Conservation (phyloP, 2,888 invertebrate species). For the Brenthis daphne region DNA sequence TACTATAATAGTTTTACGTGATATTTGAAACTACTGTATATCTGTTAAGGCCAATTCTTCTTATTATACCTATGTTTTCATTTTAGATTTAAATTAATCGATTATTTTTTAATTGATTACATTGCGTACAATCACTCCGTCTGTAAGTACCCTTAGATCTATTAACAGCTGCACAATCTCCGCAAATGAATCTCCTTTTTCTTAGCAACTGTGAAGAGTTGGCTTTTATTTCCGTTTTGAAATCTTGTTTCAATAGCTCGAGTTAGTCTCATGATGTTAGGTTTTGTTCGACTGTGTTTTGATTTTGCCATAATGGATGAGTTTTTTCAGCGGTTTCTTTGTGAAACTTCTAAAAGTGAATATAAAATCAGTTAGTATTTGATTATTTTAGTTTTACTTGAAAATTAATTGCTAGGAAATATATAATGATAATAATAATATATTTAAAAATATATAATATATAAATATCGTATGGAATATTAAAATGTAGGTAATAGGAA, state of each 20-base stretch:
- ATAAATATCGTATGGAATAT: too few relatives aligned
- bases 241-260: slow-evolving; percentile 50
- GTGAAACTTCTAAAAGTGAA: background rate
- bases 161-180: slow-evolving; percentile 53
- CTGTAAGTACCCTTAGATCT: slow-evolving; percentile 36
- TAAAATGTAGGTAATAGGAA: too few relatives aligned
- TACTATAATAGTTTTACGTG: too few relatives aligned
- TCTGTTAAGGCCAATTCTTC: too few relatives aligned
- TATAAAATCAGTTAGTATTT: background rate
- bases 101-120: background rate
- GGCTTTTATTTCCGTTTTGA: slow-evolving; percentile 59
- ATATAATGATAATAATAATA: too few relatives aligned
- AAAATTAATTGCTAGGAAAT: too few relatives aligned
- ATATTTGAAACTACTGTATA: too few relatives aligned
- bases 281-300: slow-evolving; percentile 40
- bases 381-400: too few relatives aligned
- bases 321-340: slow-evolving; percentile 8
- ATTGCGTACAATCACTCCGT: slow-evolving; percentile 5
- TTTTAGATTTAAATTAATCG: too few relatives aligned
- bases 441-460: too few relatives aligned
- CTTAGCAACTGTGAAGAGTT: slow-evolving; percentile 46
- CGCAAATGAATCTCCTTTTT: slow-evolving; percentile 61
- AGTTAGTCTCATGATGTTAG: slow-evolving; percentile 45
- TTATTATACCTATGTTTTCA: too few relatives aligned
- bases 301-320: slow-evolving; percentile 33